Evolutionary conservation across 1,140 invertebrate species (phyloP).

Genomic region (Papilio aristodemus): DNA sequence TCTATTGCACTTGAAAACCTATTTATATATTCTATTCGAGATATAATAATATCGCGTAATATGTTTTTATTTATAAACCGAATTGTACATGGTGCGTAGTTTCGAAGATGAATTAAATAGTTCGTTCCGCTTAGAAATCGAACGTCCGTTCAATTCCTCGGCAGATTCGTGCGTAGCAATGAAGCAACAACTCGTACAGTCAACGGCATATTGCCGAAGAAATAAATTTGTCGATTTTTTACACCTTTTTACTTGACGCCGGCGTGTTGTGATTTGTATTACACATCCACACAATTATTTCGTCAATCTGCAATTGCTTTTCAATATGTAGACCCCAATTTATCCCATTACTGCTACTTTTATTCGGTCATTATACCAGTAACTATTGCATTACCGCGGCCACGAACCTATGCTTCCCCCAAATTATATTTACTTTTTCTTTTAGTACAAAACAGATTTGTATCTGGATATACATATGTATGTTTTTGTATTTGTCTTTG

Average conservation of each 20-base stretch:
- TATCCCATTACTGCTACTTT: not conserved
- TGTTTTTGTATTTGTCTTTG: not conserved
- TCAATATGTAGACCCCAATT: not conserved
- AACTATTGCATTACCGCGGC: slow-evolving; percentile 24
- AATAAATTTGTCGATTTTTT: not conserved
- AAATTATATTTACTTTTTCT: slow-evolving; percentile 11
- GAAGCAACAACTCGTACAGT: slow-evolving; percentile 28
- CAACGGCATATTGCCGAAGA: not conserved
- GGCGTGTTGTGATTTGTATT: not conserved
- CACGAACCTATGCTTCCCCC: slow-evolving; percentile 18
- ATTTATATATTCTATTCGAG: too few species aligned
- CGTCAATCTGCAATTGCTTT: not conserved
- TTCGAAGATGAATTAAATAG: slow-evolving; percentile 32
- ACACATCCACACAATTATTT: not conserved
- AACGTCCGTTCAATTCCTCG: slow-evolving; percentile 26
- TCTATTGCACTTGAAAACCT: too few species aligned
- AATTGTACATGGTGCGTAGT: slow-evolving; percentile 14
- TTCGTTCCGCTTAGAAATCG: slow-evolving; percentile 35
- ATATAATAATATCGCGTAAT: not conserved
- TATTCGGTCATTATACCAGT: not conserved
- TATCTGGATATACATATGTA: too few species aligned
- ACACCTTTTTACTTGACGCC: not conserved
- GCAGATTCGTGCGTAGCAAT: slow-evolving; percentile 31
- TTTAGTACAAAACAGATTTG: not conserved
- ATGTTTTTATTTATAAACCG: not conserved